Evolutionary conservation across 1,140 invertebrate species (phyloP), one percentile per base, ranked within the genome.

Genomic region (Paramacrobiotus metropolitanus): DNA sequence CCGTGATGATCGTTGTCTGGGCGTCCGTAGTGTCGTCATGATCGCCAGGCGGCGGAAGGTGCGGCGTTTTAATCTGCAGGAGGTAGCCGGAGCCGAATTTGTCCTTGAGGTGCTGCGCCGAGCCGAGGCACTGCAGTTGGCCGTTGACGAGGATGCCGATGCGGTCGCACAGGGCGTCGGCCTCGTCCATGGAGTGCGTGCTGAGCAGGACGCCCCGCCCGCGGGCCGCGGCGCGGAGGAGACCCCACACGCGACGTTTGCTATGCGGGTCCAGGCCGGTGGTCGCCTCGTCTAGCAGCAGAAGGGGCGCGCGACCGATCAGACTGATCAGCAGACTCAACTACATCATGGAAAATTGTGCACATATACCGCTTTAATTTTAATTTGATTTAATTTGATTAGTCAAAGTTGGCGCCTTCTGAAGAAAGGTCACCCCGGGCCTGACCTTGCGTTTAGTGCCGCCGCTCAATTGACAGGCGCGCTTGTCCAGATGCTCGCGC

Each of bases 211-310:
- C 86, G 67, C 74, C 85, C 77, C 67, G 62, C 60, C 80, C 77
- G 61, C 79, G 79, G 34, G 34, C 77, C 59, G 68, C 73, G 20
- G 67, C 66, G 21, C 70, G 69, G 30, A 89, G 86, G 21, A 84
- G 85, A 71, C 92, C 85, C 89, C 89, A 94, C 2, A 93, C 74
- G 73, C 90, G 90, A 62, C 88, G 75, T 70, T 91, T 86, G 30
- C 86, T 87, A 48, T 83, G 77, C 1, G 89, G 89, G 78, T 94
- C 89, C 81, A 93, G 88, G 34, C 89, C 89, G 29, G 87, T 89
- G 64, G 85, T 89, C 1, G 89, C 88, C 71, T 93, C 89, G 70
- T 94, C 89, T 69, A 94, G 75, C 9, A 94, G 76, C 30, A 89
- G 83, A 9, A 73, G 64, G 18, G 30, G 48, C 18, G 87, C 85